phyloP scores from a whole-genome alignment of 2,888 invertebrate species.

The Megastigmus dorsalis region DNA sequence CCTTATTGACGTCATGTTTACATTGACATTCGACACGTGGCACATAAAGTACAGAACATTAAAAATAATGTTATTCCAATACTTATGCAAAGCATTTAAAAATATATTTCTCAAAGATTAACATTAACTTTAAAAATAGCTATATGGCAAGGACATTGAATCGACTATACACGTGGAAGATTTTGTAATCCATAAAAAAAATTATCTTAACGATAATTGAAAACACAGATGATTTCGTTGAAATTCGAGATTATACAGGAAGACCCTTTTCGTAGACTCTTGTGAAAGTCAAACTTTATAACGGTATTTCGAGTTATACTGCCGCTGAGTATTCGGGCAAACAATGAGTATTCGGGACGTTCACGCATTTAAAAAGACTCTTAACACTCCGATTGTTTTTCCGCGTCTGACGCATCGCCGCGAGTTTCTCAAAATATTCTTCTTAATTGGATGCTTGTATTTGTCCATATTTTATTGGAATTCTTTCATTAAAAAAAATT shows the following conservation, averaged over 20 bases:
- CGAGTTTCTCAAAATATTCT: not conserved
- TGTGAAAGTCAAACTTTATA: conserved; percentile 36
- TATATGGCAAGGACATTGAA: too few relatives aligned
- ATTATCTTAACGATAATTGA: conserved; percentile 13
- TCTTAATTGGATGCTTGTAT: too few relatives aligned
- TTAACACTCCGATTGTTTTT: conserved; percentile 25
- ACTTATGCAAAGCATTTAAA: too few relatives aligned
- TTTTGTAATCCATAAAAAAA: not conserved
- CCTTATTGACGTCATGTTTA: too few relatives aligned
- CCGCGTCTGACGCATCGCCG: conserved; percentile 9
- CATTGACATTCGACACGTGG: too few relatives aligned
- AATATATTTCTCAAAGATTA: too few relatives aligned
- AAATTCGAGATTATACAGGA: not conserved
- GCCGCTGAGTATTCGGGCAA: conserved; percentile 26
- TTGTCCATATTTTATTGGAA: too few relatives aligned
- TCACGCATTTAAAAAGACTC: conserved; percentile 18
- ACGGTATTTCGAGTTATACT: conserved; percentile 33
- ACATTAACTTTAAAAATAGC: too few relatives aligned
- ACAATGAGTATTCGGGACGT: conserved; percentile 37
- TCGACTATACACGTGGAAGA: too few relatives aligned
- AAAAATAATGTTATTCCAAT: too few relatives aligned
- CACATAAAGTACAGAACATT: too few relatives aligned
- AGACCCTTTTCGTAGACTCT: not conserved
- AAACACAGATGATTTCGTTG: not conserved
- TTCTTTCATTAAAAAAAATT: too few relatives aligned